Evolutionary conservation across 2,888 invertebrate genomes (phyloP), one percentile per base, ranked within the genome.

Genomic region (Zonitis immaculata): DNA sequence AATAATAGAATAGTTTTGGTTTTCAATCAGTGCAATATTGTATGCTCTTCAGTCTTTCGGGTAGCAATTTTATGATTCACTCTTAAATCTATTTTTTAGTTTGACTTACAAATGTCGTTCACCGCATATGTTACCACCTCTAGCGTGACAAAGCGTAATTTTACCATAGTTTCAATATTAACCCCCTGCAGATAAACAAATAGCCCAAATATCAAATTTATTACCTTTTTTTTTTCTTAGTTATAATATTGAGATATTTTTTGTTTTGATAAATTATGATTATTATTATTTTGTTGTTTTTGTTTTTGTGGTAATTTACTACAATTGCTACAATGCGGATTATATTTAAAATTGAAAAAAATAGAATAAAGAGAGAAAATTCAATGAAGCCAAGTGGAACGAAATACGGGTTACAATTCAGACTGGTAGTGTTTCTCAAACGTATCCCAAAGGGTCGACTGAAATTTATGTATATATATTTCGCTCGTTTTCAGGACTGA

Each of bases 131-230:
- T 63, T 65, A 62, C 66, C 65, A 60, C 60, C 44, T n/a, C n/a
- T 47, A 50, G 59, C 61, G 59, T 47, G 64, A 56, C 60, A 58
- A 57, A 64, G 63, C 64, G 64, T 66, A 66, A 66, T 63, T 59
- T 45, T 30, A 49, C 51, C 63, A 30, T 61, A 59, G 60, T 22
- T 62, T 52, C 53, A 63, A 65, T 65, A 65, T 66, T 65, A 65
- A 63, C 59, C 64, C 47, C 63, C 66, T 58, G 57, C 48, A 55
- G 65, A 61, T 60, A 60, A 65, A 66, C 66, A 67, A 68, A 68
- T 68, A 62, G 66, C 66, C 62, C 63, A 66, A 67, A 68, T 64
- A 67, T 66, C 60, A 65, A 62, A 66, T 61, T 64, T 65, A 68
- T 67, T 66, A 63, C 61, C 57, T 64, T 66, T 65, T 66, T 65